These are phyloP conservation scores for Agriotes lineatus DNA, from an alignment of 2,888 invertebrate species.

Conservation along the genomic window DNA sequence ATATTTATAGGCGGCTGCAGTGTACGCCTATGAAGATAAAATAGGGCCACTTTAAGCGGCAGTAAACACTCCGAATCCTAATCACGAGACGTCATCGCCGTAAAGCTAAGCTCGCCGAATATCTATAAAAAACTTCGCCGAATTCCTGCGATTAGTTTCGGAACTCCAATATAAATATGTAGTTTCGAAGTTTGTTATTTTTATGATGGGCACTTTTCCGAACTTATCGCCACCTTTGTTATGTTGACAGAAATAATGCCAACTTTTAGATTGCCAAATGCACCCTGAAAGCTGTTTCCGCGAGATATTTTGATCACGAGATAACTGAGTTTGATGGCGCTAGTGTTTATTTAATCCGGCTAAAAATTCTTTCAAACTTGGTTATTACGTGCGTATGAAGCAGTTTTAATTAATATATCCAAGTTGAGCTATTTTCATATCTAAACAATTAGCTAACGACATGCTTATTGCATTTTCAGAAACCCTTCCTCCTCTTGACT, in stretches of 20 bases:
- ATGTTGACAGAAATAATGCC: constrained; percentile 26
- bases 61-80: constrained; percentile 16
- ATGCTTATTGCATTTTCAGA: too few species aligned
- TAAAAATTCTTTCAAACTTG: too few species aligned
- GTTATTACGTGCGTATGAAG: too few species aligned
- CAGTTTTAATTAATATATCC: too few species aligned
- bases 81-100: constrained; percentile 24
- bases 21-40: constrained; percentile 14
- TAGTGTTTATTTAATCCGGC: not conserved
- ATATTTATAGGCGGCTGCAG: constrained; percentile 35
- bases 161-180: constrained; percentile 23
- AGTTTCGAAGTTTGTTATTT: constrained; percentile 23
- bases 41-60: constrained; percentile 21
- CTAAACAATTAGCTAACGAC: too few species aligned
- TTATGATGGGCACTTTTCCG: constrained; percentile 25
- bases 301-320: not conserved
- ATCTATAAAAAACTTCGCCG: constrained; percentile 18
- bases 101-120: constrained; percentile 15
- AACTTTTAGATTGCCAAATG: constrained; percentile 32
- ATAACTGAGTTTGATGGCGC: not conserved
- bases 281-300: constrained; percentile 19
- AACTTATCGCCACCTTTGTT: constrained; percentile 32
- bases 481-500: too few species aligned
- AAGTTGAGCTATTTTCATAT: too few species aligned
- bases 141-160: constrained; percentile 31